These are phyloP conservation scores for Parazoanthus darwini DNA, from an alignment of 92 coral and sea anemone species.

Conservation along the genomic window DNA sequence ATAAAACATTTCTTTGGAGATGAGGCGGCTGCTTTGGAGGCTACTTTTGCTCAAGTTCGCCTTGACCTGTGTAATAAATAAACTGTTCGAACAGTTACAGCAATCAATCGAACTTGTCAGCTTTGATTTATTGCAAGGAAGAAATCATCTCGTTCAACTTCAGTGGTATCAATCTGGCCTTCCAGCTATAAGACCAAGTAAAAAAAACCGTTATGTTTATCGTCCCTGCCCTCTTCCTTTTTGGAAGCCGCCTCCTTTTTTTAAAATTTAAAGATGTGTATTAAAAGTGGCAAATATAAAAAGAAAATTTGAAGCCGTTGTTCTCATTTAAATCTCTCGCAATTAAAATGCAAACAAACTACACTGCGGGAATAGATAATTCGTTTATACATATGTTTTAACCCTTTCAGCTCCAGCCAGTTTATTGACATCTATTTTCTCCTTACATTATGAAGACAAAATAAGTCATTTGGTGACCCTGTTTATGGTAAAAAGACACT, in stretches of 20 bases:
- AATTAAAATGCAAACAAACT: too few relatives aligned
- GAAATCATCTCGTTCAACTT: conserved; percentile 7
- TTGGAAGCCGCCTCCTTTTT: too few relatives aligned
- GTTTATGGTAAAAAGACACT: not conserved
- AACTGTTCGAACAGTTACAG: conserved; percentile 8
- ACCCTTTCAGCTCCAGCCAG: too few relatives aligned
- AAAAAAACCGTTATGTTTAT: not conserved
- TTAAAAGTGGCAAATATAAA: too few relatives aligned
- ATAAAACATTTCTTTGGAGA: conserved; percentile 5
- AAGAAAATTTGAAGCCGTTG: too few relatives aligned
- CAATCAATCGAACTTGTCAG: conserved; percentile 3
- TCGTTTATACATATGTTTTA: too few relatives aligned
- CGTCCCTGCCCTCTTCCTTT: too few relatives aligned
- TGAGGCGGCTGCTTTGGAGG: conserved; percentile 8
- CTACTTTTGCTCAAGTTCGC: conserved; percentile 8
- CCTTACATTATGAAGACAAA: too few relatives aligned
- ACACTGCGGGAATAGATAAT: too few relatives aligned
- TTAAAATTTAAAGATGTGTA: too few relatives aligned
- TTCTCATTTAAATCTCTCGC: too few relatives aligned
- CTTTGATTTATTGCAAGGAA: conserved; percentile 6
- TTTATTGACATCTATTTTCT: too few relatives aligned
- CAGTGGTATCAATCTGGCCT: conserved; percentile 3
- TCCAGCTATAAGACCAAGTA: not conserved
- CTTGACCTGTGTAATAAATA: conserved; percentile 6
- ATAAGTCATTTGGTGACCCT: not conserved